Evolutionary conservation across 1,140 invertebrate species (phyloP), one percentile per base, ranked within the genome.

Genomic region (Colletes latitarsis): DNA sequence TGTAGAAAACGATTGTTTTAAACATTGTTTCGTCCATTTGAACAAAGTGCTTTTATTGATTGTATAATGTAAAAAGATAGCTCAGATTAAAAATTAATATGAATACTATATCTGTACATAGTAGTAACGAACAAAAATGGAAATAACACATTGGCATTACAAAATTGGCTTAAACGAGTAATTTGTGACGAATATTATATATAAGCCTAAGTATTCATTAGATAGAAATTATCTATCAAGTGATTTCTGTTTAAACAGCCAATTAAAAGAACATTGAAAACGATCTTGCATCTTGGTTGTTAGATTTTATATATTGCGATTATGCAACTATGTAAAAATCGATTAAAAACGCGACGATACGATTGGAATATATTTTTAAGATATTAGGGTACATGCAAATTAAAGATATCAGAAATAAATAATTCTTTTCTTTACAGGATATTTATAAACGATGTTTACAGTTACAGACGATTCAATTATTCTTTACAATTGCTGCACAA

Each of bases 11-110:
- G 2, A 30, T 30, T 30, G 30, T 30, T 68, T 1, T 39, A 53
- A 53, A 39, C 39, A 53, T 69, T 55, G 30, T 39, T 21, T 30
- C 15, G 57, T 72, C 10, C 3, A 14, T 67, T 75, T 21, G 14
- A 55, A 75, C 3, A 6, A 15, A 67, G 6, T 17, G 12, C 12
- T 53, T 62, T 72, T 14, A 72, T 75, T 66, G 60, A 60, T 10
- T 52, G 21, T 39, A 30, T 46, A 4, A 30, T 8, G 30, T 14
- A 55, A 55, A 55, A 55, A 55, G n/a, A n/a, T n/a, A 15, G 39
- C 2, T 12, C 3, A 53, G 21, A 39, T 5, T n/a, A 10, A 39
- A 6, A 53, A 53, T 53, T 39, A n/a, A n/a, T 14, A 17, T 10
- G 0, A n/a, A 53, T 53, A 39, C 30, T 39, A 53, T 55, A 69